Percentiles rank a stretch among this genome's conserved stretches.
phyloP scores from a whole-genome alignment of 2,797 vertebrate genomes.

The Crotalus adamanteus region DNA sequence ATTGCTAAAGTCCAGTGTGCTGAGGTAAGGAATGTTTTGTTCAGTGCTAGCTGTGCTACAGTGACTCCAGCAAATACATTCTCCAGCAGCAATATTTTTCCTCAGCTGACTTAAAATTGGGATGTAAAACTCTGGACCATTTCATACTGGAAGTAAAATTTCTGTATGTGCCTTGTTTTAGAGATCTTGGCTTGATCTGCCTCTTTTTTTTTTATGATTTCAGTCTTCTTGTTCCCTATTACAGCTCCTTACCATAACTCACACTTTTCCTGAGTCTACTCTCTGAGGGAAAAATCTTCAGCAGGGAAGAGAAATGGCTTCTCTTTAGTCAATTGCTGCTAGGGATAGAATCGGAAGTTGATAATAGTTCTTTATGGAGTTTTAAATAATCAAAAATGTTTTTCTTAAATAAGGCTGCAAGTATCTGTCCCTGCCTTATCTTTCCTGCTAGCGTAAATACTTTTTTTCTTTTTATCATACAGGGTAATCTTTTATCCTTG shows the following conservation, averaged over 20 bases:
- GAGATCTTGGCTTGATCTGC: neutral
- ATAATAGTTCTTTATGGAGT: neutral
- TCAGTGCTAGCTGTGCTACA: neutral
- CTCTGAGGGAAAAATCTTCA: neutral
- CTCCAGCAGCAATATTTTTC: neutral
- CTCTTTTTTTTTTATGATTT: neutral
- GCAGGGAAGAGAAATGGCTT: neutral
- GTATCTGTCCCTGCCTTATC: neutral
- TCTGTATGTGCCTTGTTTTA: neutral
- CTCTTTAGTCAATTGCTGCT: neutral
- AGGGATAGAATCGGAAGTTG: neutral
- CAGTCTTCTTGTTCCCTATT: neutral
- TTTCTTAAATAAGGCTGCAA: neutral
- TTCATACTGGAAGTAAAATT: neutral
- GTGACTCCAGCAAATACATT: neutral
- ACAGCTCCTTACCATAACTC: neutral
- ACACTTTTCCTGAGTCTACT: neutral
- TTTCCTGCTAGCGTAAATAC: neutral
- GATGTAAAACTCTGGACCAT: neutral
- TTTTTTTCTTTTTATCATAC: neutral
- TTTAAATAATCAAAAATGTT: neutral
- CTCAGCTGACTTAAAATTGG: neutral
- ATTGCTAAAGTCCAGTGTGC: conserved; percentile 99
- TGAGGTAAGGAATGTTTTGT: conserved; percentile 77
- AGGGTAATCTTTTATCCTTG: neutral